Evolutionary conservation across 2,888 invertebrate genomes (phyloP).

Genomic region (Fragum whitleyi): DNA sequence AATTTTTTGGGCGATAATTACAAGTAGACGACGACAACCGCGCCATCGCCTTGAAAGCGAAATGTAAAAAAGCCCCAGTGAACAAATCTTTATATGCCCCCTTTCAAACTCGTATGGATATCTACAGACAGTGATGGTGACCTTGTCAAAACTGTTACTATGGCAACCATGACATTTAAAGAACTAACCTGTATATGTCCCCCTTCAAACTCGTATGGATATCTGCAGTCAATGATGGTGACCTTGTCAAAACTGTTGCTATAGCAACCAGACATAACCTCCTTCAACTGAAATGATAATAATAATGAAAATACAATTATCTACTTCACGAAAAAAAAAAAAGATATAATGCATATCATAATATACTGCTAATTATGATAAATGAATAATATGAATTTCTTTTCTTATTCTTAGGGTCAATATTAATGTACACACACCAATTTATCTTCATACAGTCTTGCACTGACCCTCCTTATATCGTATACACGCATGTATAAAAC

Average conservation of each 20-base stretch:
- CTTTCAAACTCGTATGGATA: slow-evolving; percentile 98
- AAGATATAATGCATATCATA: neutral
- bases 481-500: too few relatives aligned
- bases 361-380: neutral
- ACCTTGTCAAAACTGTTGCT: slow-evolving; percentile 88
- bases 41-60: too few relatives aligned
- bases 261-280: slow-evolving; percentile 90
- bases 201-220: slow-evolving; percentile 96
- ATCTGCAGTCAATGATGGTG: slow-evolving; percentile 95
- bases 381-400: too few relatives aligned
- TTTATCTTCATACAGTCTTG: too few relatives aligned
- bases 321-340: too few relatives aligned
- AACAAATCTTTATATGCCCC: slow-evolving; percentile 97
- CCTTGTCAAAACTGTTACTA: slow-evolving; percentile 88
- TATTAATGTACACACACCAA: too few relatives aligned
- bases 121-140: slow-evolving; percentile 94
- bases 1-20: too few relatives aligned
- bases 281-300: slow-evolving; percentile 66
- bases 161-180: slow-evolving; percentile 88
- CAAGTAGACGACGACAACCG: too few relatives aligned
- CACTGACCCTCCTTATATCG: too few relatives aligned
- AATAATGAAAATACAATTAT: too few relatives aligned
- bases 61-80: too few relatives aligned
- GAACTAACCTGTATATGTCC: slow-evolving; percentile 90
- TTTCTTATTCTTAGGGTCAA: too few relatives aligned